Evolutionary conservation across 1,140 invertebrate genomes (phyloP), one percentile per base, ranked within the genome.

Genomic region (Ips nitidus): DNA sequence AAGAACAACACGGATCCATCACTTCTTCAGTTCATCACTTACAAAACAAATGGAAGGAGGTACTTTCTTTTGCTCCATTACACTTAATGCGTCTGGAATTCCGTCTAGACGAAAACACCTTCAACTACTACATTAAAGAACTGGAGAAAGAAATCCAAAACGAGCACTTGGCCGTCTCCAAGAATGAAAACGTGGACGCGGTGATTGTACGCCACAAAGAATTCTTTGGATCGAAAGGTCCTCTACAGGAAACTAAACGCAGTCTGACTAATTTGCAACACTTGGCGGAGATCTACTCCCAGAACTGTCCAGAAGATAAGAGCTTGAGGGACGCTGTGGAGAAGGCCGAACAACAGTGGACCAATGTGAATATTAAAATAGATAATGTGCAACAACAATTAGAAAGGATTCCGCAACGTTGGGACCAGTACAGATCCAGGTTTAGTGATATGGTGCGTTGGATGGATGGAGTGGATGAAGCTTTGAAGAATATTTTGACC

Each of bases 51-150:
- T 95, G 92, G 92, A 88, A 90, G 69, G 87, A 91, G 67, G 87
- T 95, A 4, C 82, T 93, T 6, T 85, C 85, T 7, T 87, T 90
- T 71, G 92, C 92, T 1, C 95, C 95, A 0, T 81, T 93, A 38
- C 94, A 95, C 82, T 82, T 97, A 39, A 89, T 95, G 82, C 87
- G 89, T 72, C 83, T 97, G n/a, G 94, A 98, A 81, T 97, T 97
- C 80, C 82, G 89, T 8, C 79, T 95, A 3, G 91, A 95, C 68
- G 93, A 97, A 80, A 87, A 90, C 8, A 88, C 90, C 1, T 96
- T 97, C 81, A 85, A 89, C 61, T 89, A 94, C 65, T 91, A 91
- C 70, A 82, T 97, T 41, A 92, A 94, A 75, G 92, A 95, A 73
- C 91, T 97, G 64, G 94, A 98, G 78, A 91, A 91, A 76, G 92